Evolutionary conservation across 2,113 vertebrate species (phyloP).

Genomic region (Paradoxurus hermaphroditus): DNA sequence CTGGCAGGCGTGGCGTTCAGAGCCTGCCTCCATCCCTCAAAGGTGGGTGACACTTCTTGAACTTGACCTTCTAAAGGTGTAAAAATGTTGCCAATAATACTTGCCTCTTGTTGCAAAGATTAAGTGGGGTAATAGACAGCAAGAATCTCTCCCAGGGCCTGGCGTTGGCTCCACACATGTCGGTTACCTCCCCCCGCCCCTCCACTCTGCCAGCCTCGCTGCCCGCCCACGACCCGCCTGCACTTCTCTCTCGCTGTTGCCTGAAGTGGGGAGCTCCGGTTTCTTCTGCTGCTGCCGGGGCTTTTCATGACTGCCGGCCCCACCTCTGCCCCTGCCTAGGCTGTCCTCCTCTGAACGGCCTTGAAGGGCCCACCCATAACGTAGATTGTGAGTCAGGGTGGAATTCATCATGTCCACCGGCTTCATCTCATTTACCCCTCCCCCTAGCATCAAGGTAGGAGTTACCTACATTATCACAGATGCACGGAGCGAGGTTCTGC

Average conservation of each 20-base stretch:
- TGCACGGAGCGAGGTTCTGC: too few species aligned
- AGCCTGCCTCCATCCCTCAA: background rate
- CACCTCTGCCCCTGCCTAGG: background rate
- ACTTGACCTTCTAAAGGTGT: background rate
- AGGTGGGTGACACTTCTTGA: background rate
- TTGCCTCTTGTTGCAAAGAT: background rate
- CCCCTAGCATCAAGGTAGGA: background rate
- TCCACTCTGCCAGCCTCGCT: too few species aligned
- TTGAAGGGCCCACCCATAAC: background rate
- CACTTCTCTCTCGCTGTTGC: background rate
- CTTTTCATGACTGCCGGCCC: background rate
- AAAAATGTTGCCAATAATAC: background rate
- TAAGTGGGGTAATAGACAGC: background rate
- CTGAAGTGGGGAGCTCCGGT: too few species aligned
- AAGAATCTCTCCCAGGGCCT: background rate
- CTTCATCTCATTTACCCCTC: background rate
- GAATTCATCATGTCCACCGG: background rate
- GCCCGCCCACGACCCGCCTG: too few species aligned
- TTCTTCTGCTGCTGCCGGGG: too few species aligned
- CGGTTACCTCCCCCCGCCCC: fast-evolving
- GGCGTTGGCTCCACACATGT: too few species aligned
- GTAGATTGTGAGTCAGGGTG: background rate
- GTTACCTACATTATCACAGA: background rate
- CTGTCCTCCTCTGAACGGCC: background rate
- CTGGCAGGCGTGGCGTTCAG: fast-evolving